Evolutionary conservation across 2,888 invertebrate species (phyloP).

Genomic region (Tenthredo mesomela): DNA sequence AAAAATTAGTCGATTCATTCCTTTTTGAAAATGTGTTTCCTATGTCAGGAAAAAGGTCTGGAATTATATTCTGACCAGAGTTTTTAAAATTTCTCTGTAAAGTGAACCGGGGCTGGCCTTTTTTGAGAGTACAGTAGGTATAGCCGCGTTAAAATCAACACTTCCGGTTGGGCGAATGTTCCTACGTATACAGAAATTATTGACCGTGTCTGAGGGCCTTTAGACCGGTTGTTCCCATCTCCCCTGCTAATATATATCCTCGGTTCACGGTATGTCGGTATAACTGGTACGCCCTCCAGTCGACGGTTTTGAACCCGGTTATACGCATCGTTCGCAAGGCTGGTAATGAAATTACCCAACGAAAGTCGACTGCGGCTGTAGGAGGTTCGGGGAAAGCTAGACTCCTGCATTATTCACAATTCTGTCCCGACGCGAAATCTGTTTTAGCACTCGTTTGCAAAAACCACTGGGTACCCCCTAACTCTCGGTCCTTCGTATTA

Average conservation of each 20-base stretch:
- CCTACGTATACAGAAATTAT: slow-evolving; percentile 32
- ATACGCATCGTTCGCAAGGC: slow-evolving; percentile 12
- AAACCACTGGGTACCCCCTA: slow-evolving; percentile 19
- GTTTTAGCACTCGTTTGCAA: slow-evolving; percentile 48
- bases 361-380: slow-evolving; percentile 28
- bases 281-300: background rate
- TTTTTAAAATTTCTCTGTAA: background rate
- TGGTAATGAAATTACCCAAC: slow-evolving; percentile 48
- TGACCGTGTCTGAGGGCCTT: slow-evolving; percentile 27
- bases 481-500: slow-evolving; percentile 31
- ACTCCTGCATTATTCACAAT: slow-evolving; percentile 50
- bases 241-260: slow-evolving; percentile 12
- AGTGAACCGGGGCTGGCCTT: background rate
- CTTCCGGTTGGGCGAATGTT: slow-evolving; percentile 42
- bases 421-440: slow-evolving; percentile 41
- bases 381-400: slow-evolving; percentile 32
- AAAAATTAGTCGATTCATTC: background rate
- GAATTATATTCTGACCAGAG: background rate
- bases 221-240: slow-evolving; percentile 14
- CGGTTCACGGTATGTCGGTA: background rate
- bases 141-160: slow-evolving; percentile 24
- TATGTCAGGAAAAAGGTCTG: background rate
- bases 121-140: background rate
- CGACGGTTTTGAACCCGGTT: slow-evolving; percentile 19
- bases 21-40: background rate